Evolutionary conservation across 2,113 vertebrate genomes (phyloP).

Genomic region (Toxotes chatareus): DNA sequence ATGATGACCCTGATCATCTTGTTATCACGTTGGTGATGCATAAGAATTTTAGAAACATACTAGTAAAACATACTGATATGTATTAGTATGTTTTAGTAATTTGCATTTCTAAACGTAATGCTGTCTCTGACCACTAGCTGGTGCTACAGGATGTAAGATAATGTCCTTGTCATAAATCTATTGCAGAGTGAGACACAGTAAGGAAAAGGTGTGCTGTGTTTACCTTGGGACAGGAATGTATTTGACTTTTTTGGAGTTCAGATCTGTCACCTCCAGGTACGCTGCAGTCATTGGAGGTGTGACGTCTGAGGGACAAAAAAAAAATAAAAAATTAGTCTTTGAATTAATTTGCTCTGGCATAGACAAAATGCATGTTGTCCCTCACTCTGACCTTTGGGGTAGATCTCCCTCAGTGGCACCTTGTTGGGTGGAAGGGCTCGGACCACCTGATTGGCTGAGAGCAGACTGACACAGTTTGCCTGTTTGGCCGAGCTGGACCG

Average conservation of each 20-base stretch:
- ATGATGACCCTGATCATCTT: too few species aligned
- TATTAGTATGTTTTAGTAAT: too few species aligned
- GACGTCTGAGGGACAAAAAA: constrained; percentile 84
- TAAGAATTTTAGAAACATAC: not conserved
- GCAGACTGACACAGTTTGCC: constrained; percentile 88
- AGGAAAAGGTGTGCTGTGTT: constrained; percentile 22
- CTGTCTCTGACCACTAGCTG: constrained; percentile 41
- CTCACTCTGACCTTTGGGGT: constrained; percentile 90
- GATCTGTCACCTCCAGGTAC: constrained; percentile 95
- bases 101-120: not conserved
- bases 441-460: constrained; percentile 91
- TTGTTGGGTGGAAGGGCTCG: constrained; percentile 89
- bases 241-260: constrained; percentile 94
- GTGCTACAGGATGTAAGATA: constrained; percentile 7
- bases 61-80: too few species aligned
- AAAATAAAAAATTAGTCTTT: too few species aligned
- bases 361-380: not conserved
- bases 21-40: not conserved
- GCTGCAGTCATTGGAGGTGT: constrained; percentile 90
- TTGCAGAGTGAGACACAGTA: not conserved
- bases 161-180: not conserved
- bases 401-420: constrained; percentile 93
- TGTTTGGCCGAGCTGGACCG: constrained; percentile 82
- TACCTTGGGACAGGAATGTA: constrained; percentile 96
- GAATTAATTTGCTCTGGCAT: not conserved